Evolutionary conservation across 2,113 vertebrate species (phyloP), one percentile per base, ranked within the genome.

Genomic region (Ciconia boyciana): DNA sequence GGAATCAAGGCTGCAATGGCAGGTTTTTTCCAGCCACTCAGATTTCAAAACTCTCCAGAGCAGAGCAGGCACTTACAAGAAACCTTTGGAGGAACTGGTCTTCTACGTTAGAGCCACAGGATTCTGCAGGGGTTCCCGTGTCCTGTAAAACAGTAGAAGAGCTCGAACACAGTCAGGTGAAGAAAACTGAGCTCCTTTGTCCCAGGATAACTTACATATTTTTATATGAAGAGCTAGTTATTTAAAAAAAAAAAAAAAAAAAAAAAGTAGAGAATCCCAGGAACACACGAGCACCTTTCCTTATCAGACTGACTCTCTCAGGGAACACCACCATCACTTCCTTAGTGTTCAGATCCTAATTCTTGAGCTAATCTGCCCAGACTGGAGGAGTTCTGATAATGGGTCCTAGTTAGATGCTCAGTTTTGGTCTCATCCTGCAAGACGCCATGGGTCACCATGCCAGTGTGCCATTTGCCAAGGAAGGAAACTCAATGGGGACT

Each of bases 11-110:
- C 19, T 69, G n/a, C n/a, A 83, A 26, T 7, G 44, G 5, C 24
- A 72, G 11, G 2, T 5, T 57, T 57, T 44, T 51, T 21, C 31
- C 58, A 14, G 2, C 18, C 0, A 0, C 26, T 72, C 22, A 34
- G 39, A 76, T 60, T 79, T 86, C 58, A 77, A 62, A 77, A 5
- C 11, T 26, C 26, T 81, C 20, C 60, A 80, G 26, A 76, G 16
- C 24, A 64, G 10, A 83, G 49, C 21, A 78, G 18, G 7, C 5
- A 9, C 10, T 48, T 84, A 26, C 1, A 79, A 71, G 29, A 72
- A 6, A 7, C 2, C 13, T 58, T 13, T 51, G 32, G 44, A 76
- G 6, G 26, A 76, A 34, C 4, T 21, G 7, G 8, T 44, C 52
- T 76, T 76, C 44, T 68, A 13, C 34, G 16, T 61, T 83, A 54